Base-by-base conservation (phyloP, 2,888 invertebrate genomes). In the Andrena haemorrhoa region DNA sequence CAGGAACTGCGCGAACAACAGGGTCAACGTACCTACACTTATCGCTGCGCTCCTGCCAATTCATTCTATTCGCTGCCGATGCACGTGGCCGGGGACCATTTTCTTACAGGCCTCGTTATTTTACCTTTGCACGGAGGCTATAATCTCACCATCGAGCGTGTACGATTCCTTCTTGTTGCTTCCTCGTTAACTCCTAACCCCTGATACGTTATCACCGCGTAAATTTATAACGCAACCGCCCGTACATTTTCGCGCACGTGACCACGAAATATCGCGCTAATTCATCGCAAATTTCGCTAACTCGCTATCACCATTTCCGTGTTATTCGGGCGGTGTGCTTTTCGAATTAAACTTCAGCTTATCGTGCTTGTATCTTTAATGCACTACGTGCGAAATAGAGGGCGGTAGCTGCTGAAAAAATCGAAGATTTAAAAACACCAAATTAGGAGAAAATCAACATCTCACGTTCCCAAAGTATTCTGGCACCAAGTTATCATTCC, bases 221-320 rank as follows among this genome's bases (percentile, higher is more conserved):
- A n/a, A 73, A 66, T 68, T 56, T 56, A 10, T 68, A 68, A 56
- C 41, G 41, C 41, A 16, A 41, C 16, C 41, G 41, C 4, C 16
- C 41, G 41, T 41, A 41, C 41, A 41, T 41, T 16, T 41, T 41
- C 41, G 61, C 41, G 29, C 12, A 56, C 58, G 29, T 6, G 31
- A 20, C 41, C 41, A 12, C 12, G 29, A 49, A 68, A 35, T 41
- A 41, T 47, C 64, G 10, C 23, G 66, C 20, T 51, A 65, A 65
- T 33, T 60, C 3, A 63, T 31, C 53, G 12, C 12, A 53, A 41
- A 16, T 41, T 41, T 58, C n/a, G 16, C n/a, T 31, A 31, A 41
- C 41, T 41, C 41, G 41, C 41, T 41, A 41, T 41, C 41, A 16
- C 41, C 41, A 5, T 41, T 41, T 5, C 41, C 1, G 41, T 16